Conservation (phyloP, 2,797 vertebrate genomes). For the Balearica regulorum region DNA sequence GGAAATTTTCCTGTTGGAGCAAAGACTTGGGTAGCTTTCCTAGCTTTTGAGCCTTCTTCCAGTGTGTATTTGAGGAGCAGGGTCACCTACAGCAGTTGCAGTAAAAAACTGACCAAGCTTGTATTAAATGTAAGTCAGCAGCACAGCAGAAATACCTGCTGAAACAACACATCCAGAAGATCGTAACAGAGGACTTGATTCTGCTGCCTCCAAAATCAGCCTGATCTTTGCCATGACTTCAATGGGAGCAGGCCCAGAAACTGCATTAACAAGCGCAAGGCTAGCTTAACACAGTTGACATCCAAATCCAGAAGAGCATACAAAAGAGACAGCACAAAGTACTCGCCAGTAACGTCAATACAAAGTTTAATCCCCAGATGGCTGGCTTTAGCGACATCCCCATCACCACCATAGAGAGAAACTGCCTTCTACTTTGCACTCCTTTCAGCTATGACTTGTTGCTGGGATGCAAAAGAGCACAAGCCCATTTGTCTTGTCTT, state of each 20-base stretch:
- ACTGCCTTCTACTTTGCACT: slow-evolving; percentile 36
- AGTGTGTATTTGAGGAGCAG: background rate
- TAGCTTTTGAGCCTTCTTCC: background rate
- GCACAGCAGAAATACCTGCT: background rate
- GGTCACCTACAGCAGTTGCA: background rate
- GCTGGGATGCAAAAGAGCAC: slow-evolving; percentile 37
- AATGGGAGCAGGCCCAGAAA: slow-evolving; percentile 48
- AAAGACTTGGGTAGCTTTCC: background rate
- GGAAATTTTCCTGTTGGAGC: background rate
- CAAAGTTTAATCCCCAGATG: slow-evolving; percentile 65
- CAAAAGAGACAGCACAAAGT: slow-evolving; percentile 65
- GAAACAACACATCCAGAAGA: background rate
- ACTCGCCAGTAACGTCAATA: slow-evolving; percentile 50
- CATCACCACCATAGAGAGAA: slow-evolving; percentile 49
- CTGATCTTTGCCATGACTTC: slow-evolving; percentile 60
- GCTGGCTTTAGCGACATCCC: slow-evolving; percentile 54
- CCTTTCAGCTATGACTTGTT: slow-evolving; percentile 39
- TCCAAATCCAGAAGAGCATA: slow-evolving; percentile 59
- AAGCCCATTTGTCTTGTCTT: slow-evolving; percentile 36
- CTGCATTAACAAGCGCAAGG: slow-evolving; percentile 42
- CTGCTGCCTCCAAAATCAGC: background rate
- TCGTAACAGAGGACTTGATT: background rate
- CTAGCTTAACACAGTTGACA: slow-evolving; percentile 60
- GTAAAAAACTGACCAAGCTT: background rate
- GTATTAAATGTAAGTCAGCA: background rate